Base-by-base conservation (phyloP, 2,888 invertebrate species). In the Andrena minutula region DNA sequence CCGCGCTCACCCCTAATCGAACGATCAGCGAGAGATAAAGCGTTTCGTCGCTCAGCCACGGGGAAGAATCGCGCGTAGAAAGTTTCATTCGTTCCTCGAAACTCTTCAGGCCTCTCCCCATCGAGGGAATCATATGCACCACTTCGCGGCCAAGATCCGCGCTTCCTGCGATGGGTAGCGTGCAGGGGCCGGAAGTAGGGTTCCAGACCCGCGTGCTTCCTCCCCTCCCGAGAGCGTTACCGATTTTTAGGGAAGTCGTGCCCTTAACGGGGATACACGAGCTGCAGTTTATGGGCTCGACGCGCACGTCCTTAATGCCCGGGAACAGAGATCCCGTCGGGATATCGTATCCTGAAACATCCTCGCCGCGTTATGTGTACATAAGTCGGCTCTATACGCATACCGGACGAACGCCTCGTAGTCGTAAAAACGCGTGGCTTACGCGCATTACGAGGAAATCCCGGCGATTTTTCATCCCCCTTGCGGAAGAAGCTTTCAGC, bases 91-190 rank as follows among this genome's bases (percentile, higher is more conserved):
- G 56, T 79, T 60, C 26, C 23, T 2, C 65, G 75, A 76, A 82
- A 85, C 60, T 80, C 77, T 78, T 71, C 58, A 12, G n/a, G 58
- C 61, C 16, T 64, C 41, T 58, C 74, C 79, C 83, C 82, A 30
- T 65, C 53, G 56, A 41, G 23, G 6, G 77, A 91, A 92, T 91
- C 89, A 92, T 87, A 92, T 90, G 91, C 91, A 85, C 90, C 91
- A 89, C 88, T 92, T 90, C 88, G 88, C 88, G 83, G 84, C 88
- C 81, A 86, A 91, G 89, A 91, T 90, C 87, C 88, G 87, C 91
- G 86, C 87, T 92, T 92, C 90, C 92, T 87, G 88, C 83, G 77
- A 75, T 72, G 86, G 41, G 66, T 73, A 65, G 72, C 72, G 72
- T 53, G 73, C 78, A 74, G 74, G 72, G 64, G 32, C 81, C 86